Evolutionary conservation across 2,113 vertebrate species (phyloP).

Genomic region (Dissostichus mawsoni): DNA sequence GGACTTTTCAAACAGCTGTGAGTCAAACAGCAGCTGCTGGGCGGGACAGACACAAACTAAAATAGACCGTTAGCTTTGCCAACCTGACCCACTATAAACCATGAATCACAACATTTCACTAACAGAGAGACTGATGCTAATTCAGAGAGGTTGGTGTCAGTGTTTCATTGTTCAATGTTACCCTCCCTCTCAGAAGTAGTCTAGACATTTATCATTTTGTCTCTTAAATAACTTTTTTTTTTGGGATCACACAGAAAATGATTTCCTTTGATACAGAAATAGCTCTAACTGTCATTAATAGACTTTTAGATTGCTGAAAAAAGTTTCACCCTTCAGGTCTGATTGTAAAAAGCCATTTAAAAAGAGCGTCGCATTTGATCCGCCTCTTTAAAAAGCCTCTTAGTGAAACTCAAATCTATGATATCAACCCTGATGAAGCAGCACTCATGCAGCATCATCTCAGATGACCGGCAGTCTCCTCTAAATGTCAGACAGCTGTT

Average conservation of each 20-base stretch:
- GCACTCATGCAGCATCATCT: conserved; percentile 47
- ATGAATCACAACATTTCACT: conserved; percentile 49
- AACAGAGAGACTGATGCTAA: not conserved
- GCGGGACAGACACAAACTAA: conserved; percentile 57
- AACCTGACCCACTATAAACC: conserved; percentile 13
- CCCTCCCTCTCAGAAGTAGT: not conserved
- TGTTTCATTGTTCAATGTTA: not conserved
- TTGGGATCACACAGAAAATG: not conserved
- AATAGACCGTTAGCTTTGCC: conserved; percentile 51
- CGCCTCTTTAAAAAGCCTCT: conserved; percentile 13
- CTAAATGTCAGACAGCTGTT: conserved; percentile 73
- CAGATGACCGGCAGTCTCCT: conserved; percentile 47
- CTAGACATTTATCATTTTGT: conserved; percentile 9
- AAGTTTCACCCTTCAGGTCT: not conserved
- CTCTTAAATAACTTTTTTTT: conserved; percentile 6
- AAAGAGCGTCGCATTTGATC: not conserved
- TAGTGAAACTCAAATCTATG: not conserved
- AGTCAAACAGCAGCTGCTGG: conserved; percentile 70
- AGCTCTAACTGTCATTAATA: not conserved
- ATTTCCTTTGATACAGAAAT: conserved; percentile 25
- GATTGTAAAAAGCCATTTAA: not conserved
- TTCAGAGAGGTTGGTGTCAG: not conserved
- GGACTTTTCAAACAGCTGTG: conserved; percentile 67
- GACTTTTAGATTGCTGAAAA: not conserved
- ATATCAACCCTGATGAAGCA: not conserved